Base-by-base conservation (phyloP, 2,888 invertebrate genomes). In the Diarsia dahlii region DNA sequence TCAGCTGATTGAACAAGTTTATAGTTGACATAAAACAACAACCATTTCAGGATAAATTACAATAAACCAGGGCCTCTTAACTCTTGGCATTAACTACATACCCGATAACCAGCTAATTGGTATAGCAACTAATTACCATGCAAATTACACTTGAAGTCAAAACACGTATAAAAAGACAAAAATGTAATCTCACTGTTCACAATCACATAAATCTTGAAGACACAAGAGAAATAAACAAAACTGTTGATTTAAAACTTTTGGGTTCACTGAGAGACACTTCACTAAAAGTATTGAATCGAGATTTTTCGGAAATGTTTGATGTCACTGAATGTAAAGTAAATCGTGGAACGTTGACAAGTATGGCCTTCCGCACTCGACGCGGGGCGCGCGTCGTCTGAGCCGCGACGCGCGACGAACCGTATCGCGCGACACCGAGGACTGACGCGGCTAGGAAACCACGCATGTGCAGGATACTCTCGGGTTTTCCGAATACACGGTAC, bases 381-480 rank as follows among this genome's bases (percentile, higher is more conserved):
- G 86, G 87, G 92, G 90, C 91, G 93, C 90, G 91, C 93, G 94
- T 88, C 94, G 94, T 94, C 93, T 94, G 95, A 91, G 87, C 84
- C 73, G 85, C 63, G n/a, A 45, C 63, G n/a, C 45, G 82, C 87
- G 86, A 79, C 88, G 84, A 85, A 88, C 88, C 89, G 87, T 87
- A 89, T 89, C 92, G 90, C 89, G 85, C 89, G 87, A 85, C 88
- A 80, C 87, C 71, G 88, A 88, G 88, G 88, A 88, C 90, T 90
- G 88, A 89, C 89, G 88, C 90, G 89, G 92, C 93, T 91, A 91
- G 92, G 89, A 91, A 92, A 93, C 93, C 91, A 94, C 95, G 95
- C 95, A 96, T 95, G 95, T 93, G 95, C 95, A 90, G 90, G 89
- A 90, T 93, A 92, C 92, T 91, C 92, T 91, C 89, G 92, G 93